Conservation (phyloP, 2,113 vertebrate genomes). For the Melanostigma gelatinosum region DNA sequence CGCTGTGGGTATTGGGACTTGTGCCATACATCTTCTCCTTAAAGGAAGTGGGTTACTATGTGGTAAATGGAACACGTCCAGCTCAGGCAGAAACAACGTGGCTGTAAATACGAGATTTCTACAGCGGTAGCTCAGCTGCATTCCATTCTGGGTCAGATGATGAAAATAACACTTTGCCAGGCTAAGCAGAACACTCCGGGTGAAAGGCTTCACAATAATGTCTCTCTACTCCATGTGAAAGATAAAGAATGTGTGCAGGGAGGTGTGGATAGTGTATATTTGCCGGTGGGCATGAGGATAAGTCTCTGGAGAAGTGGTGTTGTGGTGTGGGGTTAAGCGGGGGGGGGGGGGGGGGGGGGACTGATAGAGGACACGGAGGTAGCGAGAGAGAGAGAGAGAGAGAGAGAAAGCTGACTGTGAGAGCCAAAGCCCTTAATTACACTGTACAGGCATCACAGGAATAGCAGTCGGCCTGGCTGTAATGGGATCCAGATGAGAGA, state of each 20-base stretch:
- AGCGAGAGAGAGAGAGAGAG: conserved; percentile 10
- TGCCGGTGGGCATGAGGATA: conserved; percentile 7
- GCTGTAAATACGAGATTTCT: background rate
- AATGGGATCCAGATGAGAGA: conserved; percentile 82
- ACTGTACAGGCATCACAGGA: conserved; percentile 71
- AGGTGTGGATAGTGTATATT: background rate
- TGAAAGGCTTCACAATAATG: background rate
- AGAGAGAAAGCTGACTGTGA: conserved; percentile 55
- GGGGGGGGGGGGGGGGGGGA: background rate
- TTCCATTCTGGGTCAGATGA: conserved; percentile 11
- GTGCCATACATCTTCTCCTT: background rate
- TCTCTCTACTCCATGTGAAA: background rate
- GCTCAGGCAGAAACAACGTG: background rate
- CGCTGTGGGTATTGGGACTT: background rate
- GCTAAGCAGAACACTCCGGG: background rate
- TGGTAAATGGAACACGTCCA: conserved; percentile 18
- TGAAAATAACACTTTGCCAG: conserved; percentile 1
- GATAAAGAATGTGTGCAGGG: conserved; percentile 1
- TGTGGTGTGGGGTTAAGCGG: conserved; percentile 26
- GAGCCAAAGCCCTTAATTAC: conserved; percentile 81
- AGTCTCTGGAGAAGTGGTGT: conserved; percentile 11
- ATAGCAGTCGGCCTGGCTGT: conserved; percentile 68
- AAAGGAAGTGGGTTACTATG: background rate
- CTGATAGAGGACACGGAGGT: conserved; percentile 24
- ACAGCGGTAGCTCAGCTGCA: background rate